These are phyloP conservation scores for Spatula versicolor DNA, from an alignment of 2,797 vertebrate species.

Conservation along the genomic window DNA sequence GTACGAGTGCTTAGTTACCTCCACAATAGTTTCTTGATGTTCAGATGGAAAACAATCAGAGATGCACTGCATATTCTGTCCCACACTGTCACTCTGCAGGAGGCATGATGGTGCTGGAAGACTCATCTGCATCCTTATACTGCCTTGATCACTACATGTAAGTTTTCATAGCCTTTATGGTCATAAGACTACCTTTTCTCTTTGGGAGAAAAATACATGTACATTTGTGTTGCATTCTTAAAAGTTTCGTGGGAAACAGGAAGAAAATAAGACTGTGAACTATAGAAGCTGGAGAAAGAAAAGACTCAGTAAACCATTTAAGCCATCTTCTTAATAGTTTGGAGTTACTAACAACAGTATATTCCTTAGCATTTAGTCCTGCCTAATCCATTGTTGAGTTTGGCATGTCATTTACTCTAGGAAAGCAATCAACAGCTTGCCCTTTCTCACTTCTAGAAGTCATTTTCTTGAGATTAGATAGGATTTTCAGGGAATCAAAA, in stretches of 20 bases:
- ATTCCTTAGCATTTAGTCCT: not conserved
- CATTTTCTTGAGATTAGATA: not conserved
- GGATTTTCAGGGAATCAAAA: not conserved
- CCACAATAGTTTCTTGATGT: not conserved
- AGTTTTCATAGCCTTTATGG: not conserved
- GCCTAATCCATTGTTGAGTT: not conserved
- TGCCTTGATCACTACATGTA: accelerated
- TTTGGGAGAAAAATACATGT: not conserved
- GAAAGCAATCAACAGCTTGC: not conserved
- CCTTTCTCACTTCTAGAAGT: not conserved
- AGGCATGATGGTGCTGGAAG: not conserved
- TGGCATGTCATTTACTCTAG: not conserved
- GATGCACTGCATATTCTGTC: not conserved
- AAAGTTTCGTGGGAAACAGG: not conserved
- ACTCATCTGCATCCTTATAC: not conserved
- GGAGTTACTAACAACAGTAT: not conserved
- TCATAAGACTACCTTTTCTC: not conserved
- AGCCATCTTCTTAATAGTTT: not conserved
- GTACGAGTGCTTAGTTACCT: not conserved
- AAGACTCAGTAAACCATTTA: not conserved
- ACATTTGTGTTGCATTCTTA: not conserved
- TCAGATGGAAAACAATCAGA: not conserved
- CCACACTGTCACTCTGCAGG: not conserved
- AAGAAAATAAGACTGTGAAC: not conserved
- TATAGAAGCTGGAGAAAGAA: not conserved